Evolutionary conservation across 2,888 invertebrate species (phyloP), one percentile per base, ranked within the genome.

Genomic region (Caenorhabditis japonica): DNA sequence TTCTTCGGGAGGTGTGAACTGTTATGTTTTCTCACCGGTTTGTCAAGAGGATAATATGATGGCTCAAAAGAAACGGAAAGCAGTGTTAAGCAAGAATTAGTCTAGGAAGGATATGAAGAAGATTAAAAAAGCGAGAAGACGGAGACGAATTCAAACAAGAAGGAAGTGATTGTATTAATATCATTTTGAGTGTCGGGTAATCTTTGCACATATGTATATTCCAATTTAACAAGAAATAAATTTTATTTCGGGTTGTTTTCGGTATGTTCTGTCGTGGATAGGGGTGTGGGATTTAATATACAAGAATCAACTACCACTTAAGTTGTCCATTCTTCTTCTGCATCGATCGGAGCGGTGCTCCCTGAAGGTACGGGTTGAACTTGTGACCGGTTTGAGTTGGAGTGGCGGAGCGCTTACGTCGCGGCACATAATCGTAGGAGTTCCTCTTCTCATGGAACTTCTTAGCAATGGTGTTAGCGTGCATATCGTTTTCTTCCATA

Each of bases 381-480:
- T 80, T 83, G 61, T 76, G 75, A 23, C 64, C 62, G 60, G 61
- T 53, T 36, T 70, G 68, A n/a, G n/a, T n/a, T n/a, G n/a, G n/a
- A n/a, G n/a, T n/a, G 52, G 55, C 59, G 46, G 83, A 83, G 23
- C 86, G 79, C 73, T 86, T 86, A 38, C 80, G 78, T 8, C 85
- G 79, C 46, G 84, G 85, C 17, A 79, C 80, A 34, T 80, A 77
- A 77, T 80, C 80, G 39, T 80, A 76, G 17, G 76, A 74, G 61
- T 70, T 79, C 34, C 86, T 55, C 62, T 83, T 86, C 61, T 85
- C 82, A 76, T 86, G 86, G 84, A 84, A 86, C 69, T 86, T 86
- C 80, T 86, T 86, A 56, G 86, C 86, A 36, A 86, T 84, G 76
- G 84, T 83, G 47, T 73, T 80, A 64, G 84, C 78, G 76, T 86